Evolutionary conservation across 2,888 invertebrate species (phyloP).

Genomic region (Phengaris arion): DNA sequence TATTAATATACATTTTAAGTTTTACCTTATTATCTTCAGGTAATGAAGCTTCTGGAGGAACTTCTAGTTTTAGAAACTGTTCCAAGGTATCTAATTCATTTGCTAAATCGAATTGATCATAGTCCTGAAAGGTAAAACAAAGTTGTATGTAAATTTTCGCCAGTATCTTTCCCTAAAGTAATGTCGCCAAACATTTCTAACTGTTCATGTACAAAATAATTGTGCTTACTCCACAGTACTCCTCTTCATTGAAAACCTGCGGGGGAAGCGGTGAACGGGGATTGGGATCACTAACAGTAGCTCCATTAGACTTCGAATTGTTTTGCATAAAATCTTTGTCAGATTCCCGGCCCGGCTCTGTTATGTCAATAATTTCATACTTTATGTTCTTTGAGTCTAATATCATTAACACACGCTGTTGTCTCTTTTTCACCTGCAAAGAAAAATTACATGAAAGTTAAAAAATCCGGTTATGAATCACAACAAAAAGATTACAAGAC

Average conservation of each 20-base stretch:
- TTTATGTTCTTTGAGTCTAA: constrained; percentile 94
- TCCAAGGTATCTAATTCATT: constrained; percentile 95
- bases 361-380: constrained; percentile 95
- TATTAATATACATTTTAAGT: not conserved
- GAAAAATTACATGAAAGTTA: constrained; percentile 46
- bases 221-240: constrained; percentile 92
- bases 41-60: constrained; percentile 68
- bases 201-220: not conserved
- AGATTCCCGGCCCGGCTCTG: constrained; percentile 93
- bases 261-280: constrained; percentile 92
- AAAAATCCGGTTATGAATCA: constrained; percentile 64
- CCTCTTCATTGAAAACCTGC: constrained; percentile 95
- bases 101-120: constrained; percentile 94
- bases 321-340: constrained; percentile 96
- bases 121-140: constrained; percentile 83
- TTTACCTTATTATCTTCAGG: constrained; percentile 51
- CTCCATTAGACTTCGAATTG: constrained; percentile 87
- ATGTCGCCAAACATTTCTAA: not conserved
- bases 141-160: not conserved
- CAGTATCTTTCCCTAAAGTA: not conserved
- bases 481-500: constrained; percentile 55
- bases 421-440: constrained; percentile 95
- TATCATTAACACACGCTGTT: constrained; percentile 95
- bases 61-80: constrained; percentile 89
- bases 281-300: constrained; percentile 85